phyloP scores from a whole-genome alignment of 2,888 invertebrate species.

The Anagyrus pseudococci region DNA sequence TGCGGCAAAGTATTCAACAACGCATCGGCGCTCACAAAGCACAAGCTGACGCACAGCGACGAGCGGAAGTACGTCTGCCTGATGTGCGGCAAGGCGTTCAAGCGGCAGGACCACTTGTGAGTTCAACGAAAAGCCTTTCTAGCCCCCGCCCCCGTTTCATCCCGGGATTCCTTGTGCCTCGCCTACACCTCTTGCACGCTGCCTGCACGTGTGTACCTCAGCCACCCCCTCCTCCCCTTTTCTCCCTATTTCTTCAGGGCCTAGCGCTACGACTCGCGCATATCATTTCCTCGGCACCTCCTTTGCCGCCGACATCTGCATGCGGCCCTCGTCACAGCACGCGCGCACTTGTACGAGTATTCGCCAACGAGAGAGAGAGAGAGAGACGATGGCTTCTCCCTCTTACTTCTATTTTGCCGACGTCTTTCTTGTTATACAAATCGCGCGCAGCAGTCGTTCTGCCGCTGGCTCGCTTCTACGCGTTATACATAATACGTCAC shows the following conservation, averaged over 20 bases:
- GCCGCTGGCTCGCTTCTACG: background rate
- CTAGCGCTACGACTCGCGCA: constrained; percentile 8
- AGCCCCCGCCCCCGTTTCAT: constrained; percentile 3
- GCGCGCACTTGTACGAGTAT: background rate
- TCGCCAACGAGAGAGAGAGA: no score
- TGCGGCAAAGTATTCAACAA: constrained; percentile 97
- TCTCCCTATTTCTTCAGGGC: background rate
- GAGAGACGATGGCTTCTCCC: no score
- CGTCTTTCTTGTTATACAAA: background rate
- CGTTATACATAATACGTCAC: no score
- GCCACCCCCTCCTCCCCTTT: background rate
- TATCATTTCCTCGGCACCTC: constrained; percentile 9
- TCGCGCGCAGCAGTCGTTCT: background rate
- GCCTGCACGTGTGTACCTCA: background rate
- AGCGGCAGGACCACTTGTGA: constrained; percentile 98
- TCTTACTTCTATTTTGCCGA: no score
- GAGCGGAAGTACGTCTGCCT: constrained; percentile 95
- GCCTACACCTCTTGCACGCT: constrained; percentile 9
- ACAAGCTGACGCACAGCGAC: constrained; percentile 97
- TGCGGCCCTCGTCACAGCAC: constrained; percentile 1
- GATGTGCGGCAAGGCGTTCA: constrained; percentile 97
- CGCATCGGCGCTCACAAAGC: constrained; percentile 94
- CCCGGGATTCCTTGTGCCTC: background rate
- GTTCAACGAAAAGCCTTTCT: no score
- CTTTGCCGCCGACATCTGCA: constrained; percentile 25